A percentile compares a stretch with the other conserved stretches of the same genome.
These are phyloP conservation scores for Hermaeophaga mercurialis DNA, from an alignment of 2,888 invertebrate species.

Conservation along the genomic window DNA sequence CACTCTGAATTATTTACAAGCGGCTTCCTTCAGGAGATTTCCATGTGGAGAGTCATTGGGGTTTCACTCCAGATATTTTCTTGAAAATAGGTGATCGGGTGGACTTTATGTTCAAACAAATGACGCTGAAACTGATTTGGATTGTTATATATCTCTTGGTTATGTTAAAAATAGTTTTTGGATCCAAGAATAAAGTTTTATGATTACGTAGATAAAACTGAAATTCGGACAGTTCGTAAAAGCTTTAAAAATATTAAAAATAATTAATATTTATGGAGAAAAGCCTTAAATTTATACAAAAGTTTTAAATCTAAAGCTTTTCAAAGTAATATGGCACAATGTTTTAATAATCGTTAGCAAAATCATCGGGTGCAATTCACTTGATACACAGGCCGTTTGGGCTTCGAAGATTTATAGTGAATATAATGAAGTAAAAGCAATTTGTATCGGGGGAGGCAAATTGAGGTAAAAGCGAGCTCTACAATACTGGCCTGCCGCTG, in stretches of 20 bases:
- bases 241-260: too few species aligned
- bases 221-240: too few species aligned
- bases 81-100: constrained; percentile 46
- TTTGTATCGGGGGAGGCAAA: constrained; percentile 31
- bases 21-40: constrained; percentile 52
- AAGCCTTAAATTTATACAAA: too few species aligned
- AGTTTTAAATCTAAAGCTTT: too few species aligned
- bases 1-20: constrained; percentile 58
- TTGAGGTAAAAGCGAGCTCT: constrained; percentile 25
- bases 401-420: constrained; percentile 26
- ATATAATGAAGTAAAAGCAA: constrained; percentile 33
- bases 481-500: constrained; percentile 8
- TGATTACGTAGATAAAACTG: too few species aligned
- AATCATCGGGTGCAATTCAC: constrained; percentile 15
- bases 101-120: constrained; percentile 47
- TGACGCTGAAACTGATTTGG: constrained; percentile 43
- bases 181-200: constrained; percentile 12
- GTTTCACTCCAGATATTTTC: constrained; percentile 30
- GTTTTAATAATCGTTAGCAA: not conserved
- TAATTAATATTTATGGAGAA: too few species aligned
- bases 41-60: constrained; percentile 46
- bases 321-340: too few species aligned
- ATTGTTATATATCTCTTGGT: constrained; percentile 31
- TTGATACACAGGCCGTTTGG: constrained; percentile 17
- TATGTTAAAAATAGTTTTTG: constrained; percentile 35